Evolutionary conservation across 2,113 vertebrate species (phyloP), one percentile per base, ranked within the genome.

Genomic region (Burhinus bistriatus): DNA sequence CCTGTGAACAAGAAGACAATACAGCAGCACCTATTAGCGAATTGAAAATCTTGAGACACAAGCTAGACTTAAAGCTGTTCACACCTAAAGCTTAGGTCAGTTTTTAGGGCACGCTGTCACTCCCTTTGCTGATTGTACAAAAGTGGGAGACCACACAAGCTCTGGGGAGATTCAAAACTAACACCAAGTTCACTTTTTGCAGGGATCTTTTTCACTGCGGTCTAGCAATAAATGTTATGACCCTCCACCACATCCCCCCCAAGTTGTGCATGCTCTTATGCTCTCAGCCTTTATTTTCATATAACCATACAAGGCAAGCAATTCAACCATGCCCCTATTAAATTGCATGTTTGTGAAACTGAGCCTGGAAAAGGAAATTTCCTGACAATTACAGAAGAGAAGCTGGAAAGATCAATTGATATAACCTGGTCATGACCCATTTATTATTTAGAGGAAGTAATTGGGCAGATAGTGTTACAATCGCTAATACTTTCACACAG

Each of bases 341-440:
- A 95, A 76, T 80, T 66, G 54, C 66, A 32, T 21, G 9, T 82
- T 83, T 83, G 77, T 73, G 32, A 93, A 90, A 84, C 90, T 62
- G 72, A 95, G 36, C 58, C 83, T 95, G 83, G 68, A 89, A 95
- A 95, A 70, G 47, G 90, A 95, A 96, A 82, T 97, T 97, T 95
- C 94, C 70, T 95, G 82, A 51, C 42, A 51, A 45, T 47, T 79
- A 54, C 1, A 71, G 70, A 55, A 71, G 73, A 95, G 65, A 85
- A 84, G 32, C 17, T 64, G 58, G 83, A 93, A 86, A 95, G 97
- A 97, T 97, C 95, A 95, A 95, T 79, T 83, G 96, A 78, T 97
- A 89, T 94, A 97, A 97, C 97, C 95, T 91, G 81, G 65, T 94
- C 42, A 23, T 59, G 93, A 96, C 88, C 57, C 88, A 77, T 61